Base-by-base conservation (phyloP, 2,888 invertebrate genomes). In the Nipponacmea schrenckii region DNA sequence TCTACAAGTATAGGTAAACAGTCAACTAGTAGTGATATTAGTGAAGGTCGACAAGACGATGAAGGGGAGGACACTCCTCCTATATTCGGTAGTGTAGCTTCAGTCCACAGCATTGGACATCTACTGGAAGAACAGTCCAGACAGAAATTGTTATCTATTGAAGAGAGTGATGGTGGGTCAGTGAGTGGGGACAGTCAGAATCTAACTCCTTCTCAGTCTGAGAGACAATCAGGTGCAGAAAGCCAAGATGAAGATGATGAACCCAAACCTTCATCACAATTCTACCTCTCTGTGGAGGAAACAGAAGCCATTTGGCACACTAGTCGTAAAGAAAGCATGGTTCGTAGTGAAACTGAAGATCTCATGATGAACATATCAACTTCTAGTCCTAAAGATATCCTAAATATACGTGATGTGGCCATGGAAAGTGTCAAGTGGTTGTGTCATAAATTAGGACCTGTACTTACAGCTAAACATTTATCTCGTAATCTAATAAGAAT, bases 401-500 rank as follows among this genome's bases (percentile, higher is more conserved):
- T 83, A 69, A 88, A 89, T 71, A 85, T 89, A 63, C 80, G 85
- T 31, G 84, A 88, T 74, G 83, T 88, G 24, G 86, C 89, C 0
- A 79, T 83, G 1, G 88, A 89, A 50, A 87, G 84, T 62, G 81
- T 89, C 26, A 93, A 96, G 74, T 98, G 98, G 97, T 86, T 98
- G 73, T 94, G 96, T 0, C 95, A 97, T 90, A 92, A 97, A 76
- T 90, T 98, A 24, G 98, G 98, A 0, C 98, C 98, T 0, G 95
- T 98, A 65, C 91, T 98, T 31, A 96, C 96, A 0, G 96, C 97
- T 62, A 93, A 95, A 80, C 94, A 95, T 90, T 91, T 98, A 44
- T 95, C 97, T 0, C 92, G 95, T 74, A 97, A 97, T 90, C 91
- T 99, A 77, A 91, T 98, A 15, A 93, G 97, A 84, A 97, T 98